phyloP scores from a whole-genome alignment of 2,888 invertebrate genomes.

The Coleophora deauratella region DNA sequence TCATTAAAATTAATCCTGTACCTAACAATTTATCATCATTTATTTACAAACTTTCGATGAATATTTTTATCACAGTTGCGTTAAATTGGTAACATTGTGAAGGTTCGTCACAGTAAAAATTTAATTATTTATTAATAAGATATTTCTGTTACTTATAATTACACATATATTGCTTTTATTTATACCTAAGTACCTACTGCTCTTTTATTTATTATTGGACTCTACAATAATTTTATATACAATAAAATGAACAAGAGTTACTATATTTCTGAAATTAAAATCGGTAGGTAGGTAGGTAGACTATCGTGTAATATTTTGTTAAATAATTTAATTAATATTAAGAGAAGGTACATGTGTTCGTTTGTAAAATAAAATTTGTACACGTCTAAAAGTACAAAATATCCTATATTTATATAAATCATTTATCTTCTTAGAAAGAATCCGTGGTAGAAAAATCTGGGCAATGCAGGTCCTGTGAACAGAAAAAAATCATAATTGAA shows the following conservation, averaged over 20 bases:
- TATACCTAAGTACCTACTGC: too few species aligned
- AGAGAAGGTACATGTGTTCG: slow-evolving; percentile 5
- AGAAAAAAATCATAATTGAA: slow-evolving; percentile 12
- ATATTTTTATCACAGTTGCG: not conserved
- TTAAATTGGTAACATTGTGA: not conserved
- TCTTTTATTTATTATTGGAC: too few species aligned
- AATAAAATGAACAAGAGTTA: too few species aligned
- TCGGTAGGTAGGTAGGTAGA: too few species aligned
- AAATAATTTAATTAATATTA: too few species aligned
- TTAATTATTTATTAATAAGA: too few species aligned
- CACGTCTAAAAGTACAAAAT: not conserved
- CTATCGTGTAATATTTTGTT: too few species aligned
- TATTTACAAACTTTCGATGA: not conserved
- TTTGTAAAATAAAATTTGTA: slow-evolving; percentile 7
- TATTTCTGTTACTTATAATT: too few species aligned
- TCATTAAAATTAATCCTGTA: slow-evolving; percentile 17
- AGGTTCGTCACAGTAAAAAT: not conserved
- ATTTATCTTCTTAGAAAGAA: slow-evolving; percentile 33
- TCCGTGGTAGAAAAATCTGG: slow-evolving; percentile 37
- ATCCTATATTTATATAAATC: not conserved
- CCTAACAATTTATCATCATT: slow-evolving; percentile 4
- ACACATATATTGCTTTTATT: too few species aligned
- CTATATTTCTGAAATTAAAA: too few species aligned
- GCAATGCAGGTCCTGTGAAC: slow-evolving; percentile 32
- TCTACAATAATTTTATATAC: too few species aligned